Conservation (phyloP, 37 sponge, comb jelly and placozoan genomes). For the Sycon ciliatum region DNA sequence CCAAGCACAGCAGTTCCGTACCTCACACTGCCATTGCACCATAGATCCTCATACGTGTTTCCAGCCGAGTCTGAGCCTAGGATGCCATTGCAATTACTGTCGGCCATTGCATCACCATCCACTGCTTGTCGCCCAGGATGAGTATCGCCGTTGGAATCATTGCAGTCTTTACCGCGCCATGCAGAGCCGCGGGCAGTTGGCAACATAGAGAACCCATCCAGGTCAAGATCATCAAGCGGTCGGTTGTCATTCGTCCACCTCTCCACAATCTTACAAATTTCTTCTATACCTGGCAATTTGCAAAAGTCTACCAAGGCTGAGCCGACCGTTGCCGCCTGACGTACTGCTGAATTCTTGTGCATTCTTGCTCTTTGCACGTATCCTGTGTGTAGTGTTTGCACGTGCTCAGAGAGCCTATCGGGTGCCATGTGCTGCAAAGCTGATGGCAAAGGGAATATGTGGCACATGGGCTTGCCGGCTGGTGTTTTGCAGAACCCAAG, state of each 20-base stretch:
- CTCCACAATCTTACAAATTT: constrained; percentile 64
- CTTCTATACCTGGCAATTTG: constrained; percentile 38
- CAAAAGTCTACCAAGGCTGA: too few species aligned
- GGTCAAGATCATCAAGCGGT: constrained; percentile 67
- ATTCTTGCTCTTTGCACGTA: too few species aligned
- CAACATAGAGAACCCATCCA: constrained; percentile 56
- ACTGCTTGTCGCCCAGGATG: not conserved
- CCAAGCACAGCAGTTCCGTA: not conserved
- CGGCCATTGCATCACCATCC: not conserved
- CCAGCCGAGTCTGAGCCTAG: not conserved
- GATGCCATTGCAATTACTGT: not conserved
- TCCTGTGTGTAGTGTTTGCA: too few species aligned
- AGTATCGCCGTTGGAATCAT: not conserved
- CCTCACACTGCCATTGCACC: not conserved
- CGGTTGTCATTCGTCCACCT: constrained; percentile 53
- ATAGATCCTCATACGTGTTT: not conserved
- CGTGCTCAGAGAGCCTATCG: not conserved
- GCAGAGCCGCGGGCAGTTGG: constrained; percentile 26
- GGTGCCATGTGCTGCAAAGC: too few species aligned
- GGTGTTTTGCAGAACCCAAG: constrained; percentile 56
- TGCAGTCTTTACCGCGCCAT: not conserved
- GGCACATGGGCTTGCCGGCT: constrained; percentile 56
- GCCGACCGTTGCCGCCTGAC: not conserved
- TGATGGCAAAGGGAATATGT: constrained; percentile 63
- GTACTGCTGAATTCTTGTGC: too few species aligned